Base-by-base conservation (phyloP, 1,140 invertebrate genomes). In the Diachasma alloeum region DNA sequence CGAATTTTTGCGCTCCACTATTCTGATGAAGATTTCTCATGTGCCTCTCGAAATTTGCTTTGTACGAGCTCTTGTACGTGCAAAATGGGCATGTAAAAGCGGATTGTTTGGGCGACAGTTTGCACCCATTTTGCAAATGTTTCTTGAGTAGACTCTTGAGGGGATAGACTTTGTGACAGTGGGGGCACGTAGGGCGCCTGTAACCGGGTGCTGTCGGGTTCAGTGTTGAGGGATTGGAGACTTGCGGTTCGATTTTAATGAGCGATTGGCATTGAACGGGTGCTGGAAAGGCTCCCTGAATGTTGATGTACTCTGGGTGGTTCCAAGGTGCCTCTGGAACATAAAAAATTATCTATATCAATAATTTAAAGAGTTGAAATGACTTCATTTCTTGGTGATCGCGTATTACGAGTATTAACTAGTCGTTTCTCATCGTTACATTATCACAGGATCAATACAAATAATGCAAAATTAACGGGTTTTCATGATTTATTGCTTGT, bases 111-210 rank as follows among this genome's bases (percentile, higher is more conserved):
- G 90, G 90, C 66, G 88, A 85, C n/a, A 87, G 86, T 6, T 90
- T 89, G 79, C 91, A 92, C 56, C 91, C 88, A 31, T 90, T 88
- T 66, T 86, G 83, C 75, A 90, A 80, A 78, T 92, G 91, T 8
- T 90, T 86, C 37, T 86, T 86, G 0, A 91, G 82, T 36, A 86
- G 85, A 44, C 84, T 81, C 56, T 87, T 89, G 53, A 36, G n/a
- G 5, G 63, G 63, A 37, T 68, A 75, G 13, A 15, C 11, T 48
- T 53, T 68, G 10, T 15, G 17, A 48, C 73, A 75, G 67, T 48
- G 17, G 36, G 46, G 17, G 24, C 26, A 37, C 1, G 3, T 26
- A 3, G 26, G n/a, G n/a, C 17, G 11, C n/a, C 15, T 39, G 36
- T 68, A 13, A 15, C n/a, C 26, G 3, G 48, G 48, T 10, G 19